Percentiles rank a stretch among this genome's conserved stretches.
phyloP scores from a whole-genome alignment of 2,888 invertebrate genomes.

The Hirtodrosophila alboralis region DNA sequence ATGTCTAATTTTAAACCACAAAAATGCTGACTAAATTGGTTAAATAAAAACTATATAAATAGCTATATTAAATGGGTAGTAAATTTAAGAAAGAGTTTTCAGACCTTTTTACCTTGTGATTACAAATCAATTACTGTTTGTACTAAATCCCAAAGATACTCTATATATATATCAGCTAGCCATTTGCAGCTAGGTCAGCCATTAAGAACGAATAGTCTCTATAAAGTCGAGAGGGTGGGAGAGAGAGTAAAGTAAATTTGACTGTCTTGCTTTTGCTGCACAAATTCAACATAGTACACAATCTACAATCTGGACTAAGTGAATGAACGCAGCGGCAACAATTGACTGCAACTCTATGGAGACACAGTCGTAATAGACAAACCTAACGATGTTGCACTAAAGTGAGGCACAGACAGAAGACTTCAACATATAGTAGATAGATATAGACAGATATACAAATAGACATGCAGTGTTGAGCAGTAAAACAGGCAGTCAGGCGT shows the following conservation, averaged over 20 bases:
- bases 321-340: constrained; percentile 43
- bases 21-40: too few relatives aligned
- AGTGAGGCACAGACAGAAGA: constrained; percentile 19
- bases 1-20: too few relatives aligned
- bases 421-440: constrained; percentile 3
- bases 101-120: too few relatives aligned
- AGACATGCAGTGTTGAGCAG: constrained; percentile 37
- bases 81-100: too few relatives aligned
- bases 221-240: constrained; percentile 8
- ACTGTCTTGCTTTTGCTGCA: constrained; percentile 69
- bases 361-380: constrained; percentile 72
- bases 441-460: constrained; percentile 28
- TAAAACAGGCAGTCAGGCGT: constrained; percentile 61
- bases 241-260: constrained; percentile 61
- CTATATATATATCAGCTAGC: not conserved
- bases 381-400: constrained; percentile 70
- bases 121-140: not conserved
- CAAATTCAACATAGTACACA: constrained; percentile 61
- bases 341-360: constrained; percentile 61
- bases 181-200: constrained; percentile 13
- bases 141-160: not conserved
- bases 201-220: constrained; percentile 3
- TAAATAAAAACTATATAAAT: too few relatives aligned
- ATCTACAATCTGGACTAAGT: constrained; percentile 55
- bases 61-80: too few relatives aligned